Conservation (phyloP, 2,797 vertebrate genomes). For the Amblyraja radiata region DNA sequence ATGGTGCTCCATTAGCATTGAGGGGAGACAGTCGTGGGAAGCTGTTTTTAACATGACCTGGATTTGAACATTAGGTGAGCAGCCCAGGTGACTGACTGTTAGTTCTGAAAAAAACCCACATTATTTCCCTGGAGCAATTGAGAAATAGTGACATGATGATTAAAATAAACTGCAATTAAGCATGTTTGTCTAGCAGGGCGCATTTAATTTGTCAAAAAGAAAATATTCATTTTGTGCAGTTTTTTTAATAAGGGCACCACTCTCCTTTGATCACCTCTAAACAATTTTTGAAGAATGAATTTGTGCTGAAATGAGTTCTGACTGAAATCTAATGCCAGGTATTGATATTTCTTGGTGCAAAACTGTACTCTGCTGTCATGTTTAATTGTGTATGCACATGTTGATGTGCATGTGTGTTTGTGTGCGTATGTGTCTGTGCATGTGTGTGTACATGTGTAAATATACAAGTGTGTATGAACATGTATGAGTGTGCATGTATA, state of each 20-base stretch:
- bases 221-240: neutral
- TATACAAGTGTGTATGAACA: neutral
- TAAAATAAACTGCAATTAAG: constrained; percentile 52
- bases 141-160: constrained; percentile 58
- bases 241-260: constrained; percentile 42
- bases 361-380: neutral
- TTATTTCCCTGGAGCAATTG: constrained; percentile 68
- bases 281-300: constrained; percentile 40
- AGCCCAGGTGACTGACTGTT: constrained; percentile 65
- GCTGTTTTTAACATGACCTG: constrained; percentile 65
- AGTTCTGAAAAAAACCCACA: constrained; percentile 52
- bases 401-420: neutral
- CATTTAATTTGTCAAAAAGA: neutral
- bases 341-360: constrained; percentile 39
- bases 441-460: neutral
- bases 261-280: constrained; percentile 42
- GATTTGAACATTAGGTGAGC: constrained; percentile 87
- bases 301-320: constrained; percentile 40
- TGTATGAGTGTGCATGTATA: too few species aligned
- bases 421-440: neutral
- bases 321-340: constrained; percentile 38
- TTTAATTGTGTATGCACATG: neutral
- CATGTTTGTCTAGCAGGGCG: constrained; percentile 50
- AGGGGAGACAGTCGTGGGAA: constrained; percentile 70
- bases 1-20: constrained; percentile 75